phyloP scores from a whole-genome alignment of 2,797 vertebrate genomes.

The Onychomys torridus region DNA sequence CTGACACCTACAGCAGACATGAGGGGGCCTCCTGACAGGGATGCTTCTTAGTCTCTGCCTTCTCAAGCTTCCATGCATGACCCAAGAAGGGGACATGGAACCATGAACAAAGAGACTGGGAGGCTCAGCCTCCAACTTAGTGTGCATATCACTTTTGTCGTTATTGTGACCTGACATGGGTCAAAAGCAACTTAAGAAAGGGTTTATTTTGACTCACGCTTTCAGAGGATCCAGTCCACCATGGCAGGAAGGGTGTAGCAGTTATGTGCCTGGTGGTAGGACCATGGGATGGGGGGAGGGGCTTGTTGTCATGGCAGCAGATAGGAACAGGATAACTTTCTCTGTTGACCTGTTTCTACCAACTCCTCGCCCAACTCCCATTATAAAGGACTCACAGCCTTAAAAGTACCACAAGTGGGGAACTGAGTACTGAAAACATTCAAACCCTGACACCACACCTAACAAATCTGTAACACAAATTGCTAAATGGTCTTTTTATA shows the following conservation, averaged over 20 bases:
- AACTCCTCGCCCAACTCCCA: no score
- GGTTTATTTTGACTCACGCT: neutral
- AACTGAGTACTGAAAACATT: neutral
- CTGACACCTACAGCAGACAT: neutral
- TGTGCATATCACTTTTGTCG: neutral
- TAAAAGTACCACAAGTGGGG: neutral
- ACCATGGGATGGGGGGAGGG: neutral
- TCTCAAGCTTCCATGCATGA: neutral
- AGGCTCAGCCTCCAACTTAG: neutral
- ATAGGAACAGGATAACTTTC: neutral
- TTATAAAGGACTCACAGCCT: neutral
- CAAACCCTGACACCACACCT: neutral
- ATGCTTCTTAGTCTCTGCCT: neutral
- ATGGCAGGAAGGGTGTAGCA: neutral
- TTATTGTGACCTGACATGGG: neutral
- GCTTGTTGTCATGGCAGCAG: neutral
- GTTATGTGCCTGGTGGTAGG: neutral
- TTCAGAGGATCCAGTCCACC: neutral
- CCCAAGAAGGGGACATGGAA: neutral
- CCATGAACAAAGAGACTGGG: neutral
- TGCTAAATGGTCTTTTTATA: no score
- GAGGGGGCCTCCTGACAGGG: neutral
- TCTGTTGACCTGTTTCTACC: neutral
- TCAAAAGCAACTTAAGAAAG: neutral
- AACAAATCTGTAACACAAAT: neutral